Evolutionary conservation across 1,140 invertebrate species (phyloP).

Genomic region (Ooceraea biroi): DNA sequence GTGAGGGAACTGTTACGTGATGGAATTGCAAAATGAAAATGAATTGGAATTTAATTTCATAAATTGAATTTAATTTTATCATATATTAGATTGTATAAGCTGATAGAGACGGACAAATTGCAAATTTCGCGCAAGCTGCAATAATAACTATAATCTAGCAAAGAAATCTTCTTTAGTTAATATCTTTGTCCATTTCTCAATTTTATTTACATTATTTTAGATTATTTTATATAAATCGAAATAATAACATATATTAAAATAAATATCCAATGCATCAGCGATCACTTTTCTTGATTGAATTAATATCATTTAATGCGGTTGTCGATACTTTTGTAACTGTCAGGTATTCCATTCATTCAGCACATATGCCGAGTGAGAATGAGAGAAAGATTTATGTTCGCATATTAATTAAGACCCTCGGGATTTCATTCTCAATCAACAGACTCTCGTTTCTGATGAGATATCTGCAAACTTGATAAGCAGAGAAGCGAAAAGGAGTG

Average conservation of each 20-base stretch:
- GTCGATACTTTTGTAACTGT: background rate
- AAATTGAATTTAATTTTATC: too few relatives aligned
- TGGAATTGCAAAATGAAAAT: background rate
- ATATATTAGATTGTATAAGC: background rate
- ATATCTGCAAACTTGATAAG: slow-evolving; percentile 72
- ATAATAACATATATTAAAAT: background rate
- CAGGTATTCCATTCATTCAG: background rate
- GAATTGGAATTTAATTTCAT: background rate
- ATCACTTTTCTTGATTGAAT: background rate
- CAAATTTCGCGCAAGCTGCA: background rate
- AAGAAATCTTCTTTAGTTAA: background rate
- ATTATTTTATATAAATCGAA: background rate
- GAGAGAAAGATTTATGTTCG: slow-evolving; percentile 4
- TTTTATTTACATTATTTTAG: background rate
- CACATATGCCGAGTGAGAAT: too few relatives aligned
- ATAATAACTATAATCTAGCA: background rate
- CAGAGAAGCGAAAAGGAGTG: slow-evolving; percentile 73
- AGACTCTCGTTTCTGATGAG: slow-evolving; percentile 64
- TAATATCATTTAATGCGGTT: slow-evolving; percentile 20
- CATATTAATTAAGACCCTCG: slow-evolving; percentile 16
- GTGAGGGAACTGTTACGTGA: slow-evolving; percentile 40
- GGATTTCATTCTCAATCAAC: slow-evolving; percentile 56
- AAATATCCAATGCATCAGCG: background rate
- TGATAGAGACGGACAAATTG: background rate
- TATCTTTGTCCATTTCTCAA: background rate